A percentile compares a stretch with the other conserved stretches of the same genome.
Conservation (phyloP, 2,888 invertebrate species). For the Resseliella maxima region DNA sequence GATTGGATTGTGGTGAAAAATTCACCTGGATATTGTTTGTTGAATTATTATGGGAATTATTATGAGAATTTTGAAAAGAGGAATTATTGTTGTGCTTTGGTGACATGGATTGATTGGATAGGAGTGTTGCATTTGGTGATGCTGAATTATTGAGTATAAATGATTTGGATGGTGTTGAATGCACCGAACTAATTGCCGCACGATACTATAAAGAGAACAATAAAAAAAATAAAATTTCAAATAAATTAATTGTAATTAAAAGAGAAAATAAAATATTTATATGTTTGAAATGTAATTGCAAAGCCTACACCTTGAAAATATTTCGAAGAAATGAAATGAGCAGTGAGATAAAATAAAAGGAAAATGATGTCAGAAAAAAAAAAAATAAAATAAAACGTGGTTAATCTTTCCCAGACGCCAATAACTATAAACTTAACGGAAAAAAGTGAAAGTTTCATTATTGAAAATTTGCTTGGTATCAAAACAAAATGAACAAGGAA, state of each 20-base stretch:
- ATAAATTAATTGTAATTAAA: neutral
- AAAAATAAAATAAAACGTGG: conserved; percentile 57
- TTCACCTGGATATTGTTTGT: conserved; percentile 4
- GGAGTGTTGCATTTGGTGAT: conserved; percentile 68
- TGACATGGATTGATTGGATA: neutral
- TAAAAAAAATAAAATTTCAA: neutral
- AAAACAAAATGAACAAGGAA: neutral
- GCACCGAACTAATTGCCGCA: conserved; percentile 81
- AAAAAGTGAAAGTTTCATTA: neutral
- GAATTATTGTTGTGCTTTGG: conserved; percentile 54
- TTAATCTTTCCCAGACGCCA: conserved; percentile 69
- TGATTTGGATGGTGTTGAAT: conserved; percentile 76
- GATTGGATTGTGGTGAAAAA: conserved; percentile 60
- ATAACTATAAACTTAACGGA: conserved; percentile 9
- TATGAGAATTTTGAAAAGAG: neutral
- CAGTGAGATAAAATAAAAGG: conserved; percentile 61
- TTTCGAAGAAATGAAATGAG: neutral
- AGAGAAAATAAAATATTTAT: neutral
- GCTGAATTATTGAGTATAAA: conserved; percentile 68
- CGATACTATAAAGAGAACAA: conserved; percentile 78
- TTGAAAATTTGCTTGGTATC: conserved; percentile 53
- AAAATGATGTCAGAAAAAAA: conserved; percentile 60
- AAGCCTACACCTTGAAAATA: neutral
- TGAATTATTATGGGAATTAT: conserved; percentile 35
- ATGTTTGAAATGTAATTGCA: neutral